These are phyloP conservation scores for Acronicta leporina DNA, from an alignment of 2,888 invertebrate genomes.

Conservation along the genomic window DNA sequence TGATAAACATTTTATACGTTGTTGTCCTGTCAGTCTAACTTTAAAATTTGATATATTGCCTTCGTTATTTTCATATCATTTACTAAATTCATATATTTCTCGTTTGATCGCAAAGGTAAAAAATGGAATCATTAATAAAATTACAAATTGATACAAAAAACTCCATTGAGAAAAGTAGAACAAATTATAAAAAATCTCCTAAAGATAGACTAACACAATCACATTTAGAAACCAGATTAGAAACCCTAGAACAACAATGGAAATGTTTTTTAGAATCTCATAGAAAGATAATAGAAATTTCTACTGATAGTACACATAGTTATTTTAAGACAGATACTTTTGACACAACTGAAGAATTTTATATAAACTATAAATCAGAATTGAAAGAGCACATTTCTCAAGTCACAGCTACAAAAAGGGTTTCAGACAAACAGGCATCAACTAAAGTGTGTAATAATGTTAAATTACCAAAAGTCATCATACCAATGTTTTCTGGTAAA, in stretches of 20 bases:
- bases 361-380: neutral
- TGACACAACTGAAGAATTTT: neutral
- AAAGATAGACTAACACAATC: neutral
- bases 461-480: neutral
- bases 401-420: neutral
- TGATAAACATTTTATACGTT: neutral
- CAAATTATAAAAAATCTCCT: neutral
- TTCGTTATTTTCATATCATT: no score
- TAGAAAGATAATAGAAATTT: neutral
- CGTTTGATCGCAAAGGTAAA: neutral
- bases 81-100: no score
- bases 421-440: neutral
- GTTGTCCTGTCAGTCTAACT: no score
- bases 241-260: neutral
- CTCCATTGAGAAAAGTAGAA: neutral
- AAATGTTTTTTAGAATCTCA: neutral
- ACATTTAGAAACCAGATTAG: neutral
- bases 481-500: neutral
- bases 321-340: neutral
- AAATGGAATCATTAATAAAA: neutral
- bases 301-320: neutral
- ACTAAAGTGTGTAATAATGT: neutral
- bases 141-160: neutral
- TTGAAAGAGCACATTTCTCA: neutral
- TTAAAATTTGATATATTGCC: no score